These are phyloP conservation scores for Leptodactylus fallax DNA, from an alignment of 2,797 vertebrate genomes.

Conservation along the genomic window DNA sequence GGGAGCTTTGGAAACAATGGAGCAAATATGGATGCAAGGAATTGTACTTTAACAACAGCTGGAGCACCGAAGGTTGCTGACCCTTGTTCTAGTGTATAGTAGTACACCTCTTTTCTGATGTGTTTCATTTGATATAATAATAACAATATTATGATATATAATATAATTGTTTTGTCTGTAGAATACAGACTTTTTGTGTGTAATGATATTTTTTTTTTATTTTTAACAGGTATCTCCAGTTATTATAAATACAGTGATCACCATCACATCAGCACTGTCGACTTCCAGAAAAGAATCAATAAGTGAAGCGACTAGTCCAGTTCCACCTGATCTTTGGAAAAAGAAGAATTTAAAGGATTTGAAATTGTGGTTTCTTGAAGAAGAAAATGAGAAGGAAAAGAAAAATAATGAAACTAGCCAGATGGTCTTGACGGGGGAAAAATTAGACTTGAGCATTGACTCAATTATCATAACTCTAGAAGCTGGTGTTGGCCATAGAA, in stretches of 20 bases:
- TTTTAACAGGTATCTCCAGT: slow-evolving; percentile 90
- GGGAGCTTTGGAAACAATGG: too few species aligned
- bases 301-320: slow-evolving; percentile 80
- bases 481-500: slow-evolving; percentile 94
- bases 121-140: too few species aligned
- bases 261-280: slow-evolving; percentile 90
- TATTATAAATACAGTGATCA: slow-evolving; percentile 97
- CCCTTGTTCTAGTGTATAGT: too few species aligned
- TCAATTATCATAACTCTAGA: slow-evolving; percentile 93
- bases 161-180: too few species aligned
- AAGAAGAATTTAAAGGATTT: slow-evolving; percentile 84
- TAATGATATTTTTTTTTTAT: neutral
- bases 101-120: too few species aligned
- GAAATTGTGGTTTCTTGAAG: slow-evolving; percentile 96
- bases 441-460: slow-evolving; percentile 83
- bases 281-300: slow-evolving; percentile 83
- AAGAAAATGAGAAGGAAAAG: slow-evolving; percentile 79
- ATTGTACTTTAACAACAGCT: too few species aligned
- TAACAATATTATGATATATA: too few species aligned
- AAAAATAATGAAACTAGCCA: slow-evolving; percentile 71
- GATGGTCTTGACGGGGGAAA: slow-evolving; percentile 86
- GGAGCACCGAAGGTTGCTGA: too few species aligned
- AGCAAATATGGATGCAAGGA: too few species aligned
- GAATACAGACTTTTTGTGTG: too few species aligned
- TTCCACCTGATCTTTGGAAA: slow-evolving; percentile 87